phyloP scores from a whole-genome alignment of 2,113 vertebrate genomes.

The Oryzias celebensis region DNA sequence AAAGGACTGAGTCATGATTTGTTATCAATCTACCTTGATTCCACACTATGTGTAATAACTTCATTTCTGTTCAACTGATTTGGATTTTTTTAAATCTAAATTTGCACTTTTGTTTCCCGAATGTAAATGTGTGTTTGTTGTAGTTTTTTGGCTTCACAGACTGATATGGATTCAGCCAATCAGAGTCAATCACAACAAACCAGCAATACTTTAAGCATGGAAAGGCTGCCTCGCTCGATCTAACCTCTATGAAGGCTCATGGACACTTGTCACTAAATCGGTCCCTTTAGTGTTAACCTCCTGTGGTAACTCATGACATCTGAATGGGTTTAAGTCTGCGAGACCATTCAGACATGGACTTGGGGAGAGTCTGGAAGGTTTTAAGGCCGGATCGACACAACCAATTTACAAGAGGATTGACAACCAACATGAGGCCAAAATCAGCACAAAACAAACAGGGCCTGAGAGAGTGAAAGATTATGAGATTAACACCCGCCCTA shows the following conservation, averaged over 20 bases:
- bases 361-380: conserved; percentile 50
- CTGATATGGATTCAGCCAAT: background rate
- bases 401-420: conserved; percentile 61
- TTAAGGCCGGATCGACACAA: conserved; percentile 55
- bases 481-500: conserved; percentile 51
- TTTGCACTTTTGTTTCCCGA: too few species aligned
- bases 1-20: too few species aligned
- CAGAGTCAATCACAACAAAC: conserved; percentile 7
- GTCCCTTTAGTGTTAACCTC: conserved; percentile 58
- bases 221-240: conserved; percentile 42
- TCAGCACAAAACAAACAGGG: conserved; percentile 58
- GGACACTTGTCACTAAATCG: conserved; percentile 71
- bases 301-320: conserved; percentile 68
- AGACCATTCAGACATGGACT: conserved; percentile 67
- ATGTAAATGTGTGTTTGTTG: background rate
- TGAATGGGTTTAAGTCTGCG: conserved; percentile 68
- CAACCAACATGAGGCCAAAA: conserved; percentile 49
- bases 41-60: too few species aligned
- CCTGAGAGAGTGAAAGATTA: conserved; percentile 53
- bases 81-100: too few species aligned
- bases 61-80: too few species aligned
- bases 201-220: conserved; percentile 8
- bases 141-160: conserved; percentile 10
- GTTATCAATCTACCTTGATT: too few species aligned
- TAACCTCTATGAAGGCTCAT: conserved; percentile 66